Conservation (phyloP, 2,888 invertebrate genomes). For the Chymomyza fuscimana region DNA sequence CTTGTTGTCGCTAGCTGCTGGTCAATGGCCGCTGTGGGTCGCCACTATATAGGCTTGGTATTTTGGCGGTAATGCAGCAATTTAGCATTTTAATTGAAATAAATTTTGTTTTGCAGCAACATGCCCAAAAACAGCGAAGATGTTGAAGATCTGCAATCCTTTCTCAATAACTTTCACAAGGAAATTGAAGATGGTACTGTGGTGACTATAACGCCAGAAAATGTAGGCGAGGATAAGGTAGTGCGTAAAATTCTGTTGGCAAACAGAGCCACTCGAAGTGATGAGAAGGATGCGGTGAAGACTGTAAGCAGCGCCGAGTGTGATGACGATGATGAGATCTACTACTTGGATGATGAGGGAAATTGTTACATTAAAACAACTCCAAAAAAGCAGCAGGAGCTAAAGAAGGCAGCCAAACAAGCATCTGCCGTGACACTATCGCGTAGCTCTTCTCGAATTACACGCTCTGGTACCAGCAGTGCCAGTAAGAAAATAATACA, state of each 20-base stretch:
- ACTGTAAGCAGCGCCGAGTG: slow-evolving; percentile 77
- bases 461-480: slow-evolving; percentile 22
- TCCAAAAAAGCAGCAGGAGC: slow-evolving; percentile 79
- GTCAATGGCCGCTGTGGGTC: slow-evolving; percentile 62
- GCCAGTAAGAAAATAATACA: slow-evolving; percentile 32
- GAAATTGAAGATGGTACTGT: slow-evolving; percentile 84
- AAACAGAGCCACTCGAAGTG: slow-evolving; percentile 2
- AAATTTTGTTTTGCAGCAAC: slow-evolving; percentile 36
- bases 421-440: slow-evolving; percentile 1
- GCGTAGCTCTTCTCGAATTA: slow-evolving; percentile 23
- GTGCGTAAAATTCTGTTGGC: slow-evolving; percentile 35
- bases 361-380: slow-evolving; percentile 90
- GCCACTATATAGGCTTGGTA: slow-evolving; percentile 38
- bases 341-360: slow-evolving; percentile 88
- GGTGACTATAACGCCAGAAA: slow-evolving; percentile 18
- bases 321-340: slow-evolving; percentile 83
- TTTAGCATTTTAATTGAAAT: background rate
- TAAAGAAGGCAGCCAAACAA: slow-evolving; percentile 42
- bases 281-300: slow-evolving; percentile 51
- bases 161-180: slow-evolving; percentile 90
- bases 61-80: slow-evolving; percentile 2
- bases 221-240: slow-evolving; percentile 30
- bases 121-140: slow-evolving; percentile 38
- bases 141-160: slow-evolving; percentile 84
- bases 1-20: slow-evolving; percentile 42